Conservation (phyloP, 2,113 vertebrate species). For the Gallinago media region DNA sequence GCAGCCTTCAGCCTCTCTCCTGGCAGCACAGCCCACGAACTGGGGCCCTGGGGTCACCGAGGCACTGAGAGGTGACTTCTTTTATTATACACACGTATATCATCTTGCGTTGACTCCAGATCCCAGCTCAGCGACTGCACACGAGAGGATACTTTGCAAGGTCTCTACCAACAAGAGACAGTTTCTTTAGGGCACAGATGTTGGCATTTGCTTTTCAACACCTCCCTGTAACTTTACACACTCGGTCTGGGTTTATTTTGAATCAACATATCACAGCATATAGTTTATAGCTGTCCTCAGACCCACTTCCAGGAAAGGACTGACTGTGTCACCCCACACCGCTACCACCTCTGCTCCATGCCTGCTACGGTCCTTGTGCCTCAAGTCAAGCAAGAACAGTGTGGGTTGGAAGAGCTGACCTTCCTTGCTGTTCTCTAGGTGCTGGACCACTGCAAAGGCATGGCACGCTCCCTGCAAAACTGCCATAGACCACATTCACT, state of each 20-base stretch:
- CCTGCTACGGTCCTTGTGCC: neutral
- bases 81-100: neutral
- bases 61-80: neutral
- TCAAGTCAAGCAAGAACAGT: neutral
- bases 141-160: neutral
- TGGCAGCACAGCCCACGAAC: neutral
- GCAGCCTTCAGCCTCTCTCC: neutral
- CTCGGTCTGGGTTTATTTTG: constrained; percentile 66
- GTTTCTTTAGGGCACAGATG: constrained; percentile 64
- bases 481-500: neutral
- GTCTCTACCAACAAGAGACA: neutral
- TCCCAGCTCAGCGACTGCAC: neutral
- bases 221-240: constrained; percentile 55
- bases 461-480: neutral
- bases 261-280: constrained; percentile 25
- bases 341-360: neutral
- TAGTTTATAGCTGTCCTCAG: constrained; percentile 56
- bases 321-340: neutral
- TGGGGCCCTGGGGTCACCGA: neutral
- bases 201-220: constrained; percentile 70
- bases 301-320: constrained; percentile 66
- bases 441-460: neutral
- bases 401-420: fast-evolving
- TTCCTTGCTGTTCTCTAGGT: neutral
- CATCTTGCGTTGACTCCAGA: neutral